Base-by-base conservation (phyloP, 2,888 invertebrate species). In the Thymelicus lineola region DNA sequence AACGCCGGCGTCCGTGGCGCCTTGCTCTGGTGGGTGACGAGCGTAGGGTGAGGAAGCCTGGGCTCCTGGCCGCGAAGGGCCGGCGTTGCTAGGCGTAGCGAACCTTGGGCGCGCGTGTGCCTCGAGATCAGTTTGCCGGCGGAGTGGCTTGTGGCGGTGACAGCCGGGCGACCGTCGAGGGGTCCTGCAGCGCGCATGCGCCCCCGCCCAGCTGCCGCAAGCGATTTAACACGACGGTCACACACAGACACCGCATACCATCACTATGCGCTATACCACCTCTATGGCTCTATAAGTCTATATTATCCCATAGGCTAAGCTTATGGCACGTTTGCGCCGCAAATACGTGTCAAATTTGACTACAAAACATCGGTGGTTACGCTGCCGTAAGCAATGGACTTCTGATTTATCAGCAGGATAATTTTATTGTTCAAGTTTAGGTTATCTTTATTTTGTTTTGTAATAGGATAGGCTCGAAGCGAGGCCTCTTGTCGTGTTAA, bases 111-210 rank as follows among this genome's bases (percentile, higher is more conserved):
- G 87, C 86, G 89, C 90, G 91, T 89, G 87, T 90, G 82, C 82
- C 87, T 87, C 83, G 85, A 82, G 87, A 85, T 87, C 87, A 87
- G 86, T 86, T 80, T 88, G 88, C 89, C 92, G 93, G 91, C 89
- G 91, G 90, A 92, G 89, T 93, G 92, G 83, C 88, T 90, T 91
- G 89, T 93, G 92, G 83, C 88, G 90, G 89, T 91, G 89, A 92
- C 91, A 83, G 75, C 73, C 66, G 73, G 88, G 85, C 86, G 86
- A 62, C 72, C 71, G 28, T 28, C 64, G 74, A 66, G 74, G 77
- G 78, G 73, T 83, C 83, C 90, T 87, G 87, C 89, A 81, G 76
- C 84, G 80, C 91, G 91, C 91, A 82, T 86, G 92, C 91, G 90
- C 81, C 72, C 82, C 76, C 38, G 60, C 66, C 66, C 60, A 60